A percentile compares a stretch with the other conserved stretches of the same genome.
Conservation (phyloP, 2,797 vertebrate species). For the Serranus cabrilla region DNA sequence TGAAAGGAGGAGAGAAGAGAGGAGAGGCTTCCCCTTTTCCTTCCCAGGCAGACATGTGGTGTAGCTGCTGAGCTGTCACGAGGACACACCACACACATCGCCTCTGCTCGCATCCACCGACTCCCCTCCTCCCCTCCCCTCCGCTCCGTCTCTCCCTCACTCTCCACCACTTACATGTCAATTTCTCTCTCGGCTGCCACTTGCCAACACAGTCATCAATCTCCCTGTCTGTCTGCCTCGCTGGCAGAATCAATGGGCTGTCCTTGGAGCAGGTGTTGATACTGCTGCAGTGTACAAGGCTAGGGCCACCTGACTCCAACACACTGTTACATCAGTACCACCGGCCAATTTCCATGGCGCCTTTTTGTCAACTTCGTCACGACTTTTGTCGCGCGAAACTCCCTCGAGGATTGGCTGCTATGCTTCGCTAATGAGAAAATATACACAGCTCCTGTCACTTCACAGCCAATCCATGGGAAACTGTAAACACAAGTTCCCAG, state of each 20-base stretch:
- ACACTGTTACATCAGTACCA: conserved; percentile 55
- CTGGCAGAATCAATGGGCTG: conserved; percentile 76
- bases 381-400: conserved; percentile 1
- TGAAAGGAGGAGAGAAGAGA: conserved; percentile 33
- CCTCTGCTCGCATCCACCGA: conserved; percentile 52
- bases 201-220: conserved; percentile 76
- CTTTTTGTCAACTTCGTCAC: conserved; percentile 27
- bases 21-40: conserved; percentile 77
- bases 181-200: conserved; percentile 70
- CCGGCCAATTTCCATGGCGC: conserved; percentile 5
- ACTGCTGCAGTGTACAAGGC: conserved; percentile 59
- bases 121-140: background rate
- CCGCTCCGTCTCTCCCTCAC: conserved; percentile 47
- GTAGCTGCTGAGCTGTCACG: conserved; percentile 80
- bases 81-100: conserved; percentile 77
- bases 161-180: conserved; percentile 75
- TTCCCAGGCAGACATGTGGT: conserved; percentile 73
- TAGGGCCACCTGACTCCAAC: conserved; percentile 62
- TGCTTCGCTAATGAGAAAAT: conserved; percentile 11
- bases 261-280: conserved; percentile 73
- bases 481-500: conserved; percentile 47
- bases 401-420: background rate
- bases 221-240: conserved; percentile 58
- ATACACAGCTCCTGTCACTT: conserved; percentile 6
- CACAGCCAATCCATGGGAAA: conserved; percentile 26